A percentile compares a stretch with the other conserved stretches of the same genome.
These are phyloP conservation scores for Chironomus tepperi DNA, from an alignment of 1,140 invertebrate species.

Conservation along the genomic window DNA sequence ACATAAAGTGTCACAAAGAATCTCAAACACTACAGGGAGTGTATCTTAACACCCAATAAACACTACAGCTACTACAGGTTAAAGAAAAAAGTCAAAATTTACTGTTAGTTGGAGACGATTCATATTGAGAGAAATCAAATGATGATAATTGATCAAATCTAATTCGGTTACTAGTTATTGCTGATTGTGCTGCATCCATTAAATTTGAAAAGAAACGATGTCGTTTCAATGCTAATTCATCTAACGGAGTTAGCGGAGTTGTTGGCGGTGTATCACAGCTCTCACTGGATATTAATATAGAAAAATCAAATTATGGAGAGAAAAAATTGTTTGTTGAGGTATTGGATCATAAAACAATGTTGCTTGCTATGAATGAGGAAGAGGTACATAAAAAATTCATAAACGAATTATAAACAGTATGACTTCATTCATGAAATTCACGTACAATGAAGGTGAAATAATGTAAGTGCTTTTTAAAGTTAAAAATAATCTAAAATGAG, in stretches of 20 bases:
- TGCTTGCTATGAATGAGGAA: conserved; percentile 29
- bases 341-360: too few species aligned
- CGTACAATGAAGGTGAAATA: too few species aligned
- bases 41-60: too few species aligned
- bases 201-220: conserved; percentile 69
- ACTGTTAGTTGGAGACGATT: conserved; percentile 24
- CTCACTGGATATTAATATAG: conserved; percentile 31
- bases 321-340: neutral
- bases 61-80: neutral
- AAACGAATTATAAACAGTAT: too few species aligned
- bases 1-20: conserved; percentile 18
- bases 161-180: conserved; percentile 58
- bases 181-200: conserved; percentile 56
- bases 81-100: neutral
- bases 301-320: neutral
- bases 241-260: conserved; percentile 62
- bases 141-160: conserved; percentile 63
- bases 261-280: conserved; percentile 51
- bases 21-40: too few species aligned
- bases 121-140: conserved; percentile 50
- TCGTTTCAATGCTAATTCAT: conserved; percentile 62
- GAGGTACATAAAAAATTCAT: neutral
- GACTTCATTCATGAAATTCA: too few species aligned
- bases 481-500: too few species aligned
- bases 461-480: too few species aligned